Evolutionary conservation across 1,140 invertebrate species (phyloP).

Genomic region (Bombus fervidus): DNA sequence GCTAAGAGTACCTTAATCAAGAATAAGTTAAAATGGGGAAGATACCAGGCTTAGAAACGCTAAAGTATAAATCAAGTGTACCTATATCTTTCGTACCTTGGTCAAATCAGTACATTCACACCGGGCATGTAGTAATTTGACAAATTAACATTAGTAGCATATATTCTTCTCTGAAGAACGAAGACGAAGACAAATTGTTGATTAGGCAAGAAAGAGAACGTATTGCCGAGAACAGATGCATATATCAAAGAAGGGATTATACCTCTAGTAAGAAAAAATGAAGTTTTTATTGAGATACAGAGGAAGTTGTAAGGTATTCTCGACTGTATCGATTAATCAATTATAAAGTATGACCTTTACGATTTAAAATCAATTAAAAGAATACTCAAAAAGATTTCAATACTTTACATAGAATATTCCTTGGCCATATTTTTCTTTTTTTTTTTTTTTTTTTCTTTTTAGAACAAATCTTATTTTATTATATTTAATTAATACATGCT

Average conservation of each 20-base stretch:
- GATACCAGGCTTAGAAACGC: no score
- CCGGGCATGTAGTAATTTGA: no score
- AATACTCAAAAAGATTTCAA: background rate
- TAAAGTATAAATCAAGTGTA: no score
- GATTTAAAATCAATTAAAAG: no score
- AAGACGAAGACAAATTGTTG: background rate
- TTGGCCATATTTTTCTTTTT: background rate
- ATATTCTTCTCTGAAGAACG: background rate
- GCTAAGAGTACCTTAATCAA: background rate
- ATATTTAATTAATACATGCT: no score
- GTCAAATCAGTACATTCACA: no score
- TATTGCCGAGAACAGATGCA: background rate
- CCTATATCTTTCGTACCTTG: no score
- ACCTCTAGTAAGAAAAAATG: background rate
- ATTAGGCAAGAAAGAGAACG: background rate
- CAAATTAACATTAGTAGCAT: no score
- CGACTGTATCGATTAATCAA: background rate
- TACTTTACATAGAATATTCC: background rate
- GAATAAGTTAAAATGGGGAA: background rate
- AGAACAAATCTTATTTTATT: no score
- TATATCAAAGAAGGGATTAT: background rate
- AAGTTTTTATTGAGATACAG: background rate
- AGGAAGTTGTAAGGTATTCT: background rate
- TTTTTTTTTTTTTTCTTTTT: background rate
- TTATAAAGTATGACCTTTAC: background rate